Evolutionary conservation across 2,888 invertebrate species (phyloP), one percentile per base, ranked within the genome.

Genomic region (Lacanobia oleracea): DNA sequence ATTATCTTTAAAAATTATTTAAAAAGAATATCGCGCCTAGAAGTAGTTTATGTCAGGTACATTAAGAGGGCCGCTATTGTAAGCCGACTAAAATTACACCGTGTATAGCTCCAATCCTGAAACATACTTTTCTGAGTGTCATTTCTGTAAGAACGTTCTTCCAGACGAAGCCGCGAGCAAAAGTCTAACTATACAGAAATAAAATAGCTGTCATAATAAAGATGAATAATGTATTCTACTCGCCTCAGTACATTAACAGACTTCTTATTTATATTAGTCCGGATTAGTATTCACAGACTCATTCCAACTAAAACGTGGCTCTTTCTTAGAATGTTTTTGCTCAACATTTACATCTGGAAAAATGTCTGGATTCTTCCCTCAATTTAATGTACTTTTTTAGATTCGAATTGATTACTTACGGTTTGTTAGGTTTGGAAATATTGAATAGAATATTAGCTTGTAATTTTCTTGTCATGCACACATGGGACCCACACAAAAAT

Each of bases 251-350:
- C 60, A 75, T 82, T 75, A 80, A 50, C 23, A 56, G 33, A 65
- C 51, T 61, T 65, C 61, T 70, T 82, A 65, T 82, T 75, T 71
- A 75, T 75, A 23, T 78, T 64, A 61, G 54, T n/a, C 43, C 6
- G 40, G 57, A 79, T 82, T 82, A 82, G 59, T 82, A 72, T 82
- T 82, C 82, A 64, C 23, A 56, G 60, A 45, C 43, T 61, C 10
- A 8, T 69, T 53, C 37, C 0, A 63, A 54, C 21, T 43, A 48
- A 67, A 45, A 66, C 72, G 71, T 67, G 63, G 33, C 33, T 16
- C n/a, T 40, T 56, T 61, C 43, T 54, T 21, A 12, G 21, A 67
- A 50, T 4, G 33, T 53, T 80, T 33, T 50, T 40, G 10, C 37
- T 43, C 16, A 1, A 50, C 1, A 66, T 59, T 72, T 21, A 56